phyloP scores from a whole-genome alignment of 2,113 vertebrate genomes.

The Crotalus helleri region DNA sequence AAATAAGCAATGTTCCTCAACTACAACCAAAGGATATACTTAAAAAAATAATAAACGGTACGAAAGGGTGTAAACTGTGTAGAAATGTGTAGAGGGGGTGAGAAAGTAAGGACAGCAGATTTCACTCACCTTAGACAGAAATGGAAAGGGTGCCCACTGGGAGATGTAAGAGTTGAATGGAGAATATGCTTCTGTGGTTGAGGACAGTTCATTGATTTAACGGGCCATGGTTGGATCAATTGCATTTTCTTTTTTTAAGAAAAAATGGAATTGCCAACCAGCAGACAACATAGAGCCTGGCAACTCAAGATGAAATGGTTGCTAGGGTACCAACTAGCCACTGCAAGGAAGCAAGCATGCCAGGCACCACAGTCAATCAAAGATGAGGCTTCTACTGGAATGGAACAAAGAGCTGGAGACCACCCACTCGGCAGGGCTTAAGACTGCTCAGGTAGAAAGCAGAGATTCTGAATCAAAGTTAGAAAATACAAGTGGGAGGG shows the following conservation, averaged over 20 bases:
- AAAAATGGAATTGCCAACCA: background rate
- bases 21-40: background rate
- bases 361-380: background rate
- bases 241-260: background rate
- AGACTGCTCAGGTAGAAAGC: background rate
- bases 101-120: background rate
- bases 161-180: background rate
- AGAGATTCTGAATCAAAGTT: background rate
- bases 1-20: background rate
- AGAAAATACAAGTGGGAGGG: background rate
- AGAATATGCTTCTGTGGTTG: background rate
- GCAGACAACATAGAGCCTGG: background rate
- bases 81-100: background rate
- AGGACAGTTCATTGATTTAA: background rate
- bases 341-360: background rate
- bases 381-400: background rate
- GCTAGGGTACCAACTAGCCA: background rate
- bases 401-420: background rate
- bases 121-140: background rate
- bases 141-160: background rate
- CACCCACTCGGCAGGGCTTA: background rate
- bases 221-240: background rate
- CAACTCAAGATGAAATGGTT: background rate
- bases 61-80: background rate
- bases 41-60: background rate